Percentiles rank a stretch among this genome's conserved stretches.
Conservation (phyloP, 2,888 invertebrate genomes). For the Nineta flava region DNA sequence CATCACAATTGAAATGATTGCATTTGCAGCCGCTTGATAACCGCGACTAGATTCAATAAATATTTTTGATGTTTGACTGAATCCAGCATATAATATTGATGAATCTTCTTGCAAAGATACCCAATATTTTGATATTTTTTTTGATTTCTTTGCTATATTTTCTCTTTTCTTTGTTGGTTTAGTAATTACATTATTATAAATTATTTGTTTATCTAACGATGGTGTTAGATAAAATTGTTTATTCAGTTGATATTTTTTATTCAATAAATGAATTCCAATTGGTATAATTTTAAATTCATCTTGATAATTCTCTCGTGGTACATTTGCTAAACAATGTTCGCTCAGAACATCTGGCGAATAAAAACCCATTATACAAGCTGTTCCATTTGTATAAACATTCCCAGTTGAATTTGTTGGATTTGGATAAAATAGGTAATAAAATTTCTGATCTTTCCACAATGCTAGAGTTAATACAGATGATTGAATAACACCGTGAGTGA, state of each 20-base stretch:
- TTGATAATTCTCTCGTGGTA: constrained; percentile 25
- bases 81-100: constrained; percentile 30
- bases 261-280: constrained; percentile 22
- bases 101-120: constrained; percentile 28
- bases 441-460: constrained; percentile 39
- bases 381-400: constrained; percentile 29
- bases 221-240: background rate
- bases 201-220: background rate
- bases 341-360: constrained; percentile 32
- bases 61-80: constrained; percentile 20
- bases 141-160: constrained; percentile 1
- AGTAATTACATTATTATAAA: constrained; percentile 11
- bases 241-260: background rate
- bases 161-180: constrained; percentile 12
- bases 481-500: constrained; percentile 35
- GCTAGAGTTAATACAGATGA: constrained; percentile 28
- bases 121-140: constrained; percentile 8
- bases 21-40: constrained; percentile 30
- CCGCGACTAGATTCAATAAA: constrained; percentile 32
- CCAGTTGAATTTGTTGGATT: constrained; percentile 28
- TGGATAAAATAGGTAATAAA: constrained; percentile 44
- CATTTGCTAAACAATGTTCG: constrained; percentile 34
- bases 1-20: constrained; percentile 38
- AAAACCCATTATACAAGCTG: constrained; percentile 36
- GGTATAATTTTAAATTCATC: constrained; percentile 28